Evolutionary conservation across 1,140 invertebrate genomes (phyloP), one percentile per base, ranked within the genome.

Genomic region (Heliconius himera): DNA sequence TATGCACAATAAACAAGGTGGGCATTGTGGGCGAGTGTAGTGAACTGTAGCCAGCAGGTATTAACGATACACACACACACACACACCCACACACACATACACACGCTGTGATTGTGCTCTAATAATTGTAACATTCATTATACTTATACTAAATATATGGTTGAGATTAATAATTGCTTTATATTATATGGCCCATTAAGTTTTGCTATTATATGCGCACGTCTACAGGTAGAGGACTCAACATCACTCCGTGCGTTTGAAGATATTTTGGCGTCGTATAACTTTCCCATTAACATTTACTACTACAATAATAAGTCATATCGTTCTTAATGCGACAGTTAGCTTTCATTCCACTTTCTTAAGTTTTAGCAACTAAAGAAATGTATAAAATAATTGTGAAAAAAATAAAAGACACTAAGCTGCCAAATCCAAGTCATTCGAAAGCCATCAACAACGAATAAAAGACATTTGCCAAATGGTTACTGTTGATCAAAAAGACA

Each of bases 1-100:
- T 87, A 84, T 85, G 85, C 85, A 88, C 85, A 89, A 88, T 88
- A 86, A 87, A 86, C 84, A 84, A 83, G 82, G 84, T 70, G 72
- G 76, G 81, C 83, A 83, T 86, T 87, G 83, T 86, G 76, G 82
- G 79, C 79, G 80, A 76, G 82, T 84, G 81, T 81, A 84, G 79
- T 87, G 83, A 84, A 83, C 84, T 82, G 83, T 85, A 81, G 79
- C 77, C 66, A 49, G 72, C 72, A 84, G 79, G 84, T 83, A 85
- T 49, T 78, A 74, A 74, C 77, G 77, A 78, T 78, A 72, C 56
- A 49, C 54, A 56, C 20, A 3, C 20, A 18, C 16, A 51, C 49
- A 18, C 9, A 29, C 4, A 41, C 6, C 2, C 8, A 41, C 4
- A 41, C 49, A 26, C 56, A 36, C 22, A 26, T 16, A 22, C 1